Evolutionary conservation across 2,113 vertebrate species (phyloP).

Genomic region (Catharus bicknelli): DNA sequence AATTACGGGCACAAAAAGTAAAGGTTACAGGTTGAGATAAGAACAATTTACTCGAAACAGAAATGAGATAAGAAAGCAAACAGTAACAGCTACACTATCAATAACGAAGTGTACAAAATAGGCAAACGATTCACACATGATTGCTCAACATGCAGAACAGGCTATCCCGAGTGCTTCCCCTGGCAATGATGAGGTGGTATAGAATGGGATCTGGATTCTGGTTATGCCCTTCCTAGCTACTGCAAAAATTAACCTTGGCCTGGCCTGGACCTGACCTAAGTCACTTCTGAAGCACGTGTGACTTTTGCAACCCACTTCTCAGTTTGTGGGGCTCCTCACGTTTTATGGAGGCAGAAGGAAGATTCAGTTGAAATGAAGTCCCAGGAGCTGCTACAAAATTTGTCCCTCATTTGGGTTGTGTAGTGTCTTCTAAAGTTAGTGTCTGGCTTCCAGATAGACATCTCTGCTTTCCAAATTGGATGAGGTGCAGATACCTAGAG

Average conservation of each 20-base stretch:
- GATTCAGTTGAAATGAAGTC: not conserved
- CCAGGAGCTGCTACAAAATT: not conserved
- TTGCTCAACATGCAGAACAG: not conserved
- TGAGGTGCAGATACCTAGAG: not conserved
- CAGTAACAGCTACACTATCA: not conserved
- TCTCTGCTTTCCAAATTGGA: not conserved
- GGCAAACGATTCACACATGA: not conserved
- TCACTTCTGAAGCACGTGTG: not conserved
- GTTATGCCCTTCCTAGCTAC: not conserved
- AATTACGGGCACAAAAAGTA: not conserved
- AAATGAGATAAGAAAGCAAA: not conserved
- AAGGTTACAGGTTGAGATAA: not conserved
- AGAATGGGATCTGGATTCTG: not conserved
- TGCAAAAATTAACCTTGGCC: not conserved
- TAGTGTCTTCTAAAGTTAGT: not conserved
- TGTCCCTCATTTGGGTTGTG: rapidly evolving
- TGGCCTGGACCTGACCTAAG: not conserved
- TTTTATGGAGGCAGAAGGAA: not conserved
- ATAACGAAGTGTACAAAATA: not conserved
- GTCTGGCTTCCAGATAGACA: not conserved
- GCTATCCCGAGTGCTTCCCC: not conserved
- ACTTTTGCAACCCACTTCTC: not conserved
- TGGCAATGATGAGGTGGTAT: not conserved
- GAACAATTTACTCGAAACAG: not conserved
- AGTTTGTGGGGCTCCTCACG: not conserved